Evolutionary conservation across 2,797 vertebrate species (phyloP).

Genomic region (Dallia pectoralis): DNA sequence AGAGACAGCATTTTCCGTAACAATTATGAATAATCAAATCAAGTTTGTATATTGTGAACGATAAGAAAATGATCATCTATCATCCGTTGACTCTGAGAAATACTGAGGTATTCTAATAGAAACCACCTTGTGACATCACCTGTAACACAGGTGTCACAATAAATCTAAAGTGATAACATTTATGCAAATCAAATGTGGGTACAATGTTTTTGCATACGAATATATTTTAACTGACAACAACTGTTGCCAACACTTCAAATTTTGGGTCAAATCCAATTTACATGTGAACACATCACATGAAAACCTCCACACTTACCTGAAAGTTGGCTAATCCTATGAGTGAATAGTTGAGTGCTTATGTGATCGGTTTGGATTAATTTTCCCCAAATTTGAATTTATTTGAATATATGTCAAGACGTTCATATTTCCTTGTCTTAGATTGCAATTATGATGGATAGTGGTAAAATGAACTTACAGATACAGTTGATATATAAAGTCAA

Average conservation of each 20-base stretch:
- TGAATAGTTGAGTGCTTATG: not conserved
- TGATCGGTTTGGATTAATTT: not conserved
- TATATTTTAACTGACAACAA: conserved; percentile 7
- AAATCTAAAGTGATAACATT: conserved; percentile 4
- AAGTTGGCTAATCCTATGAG: not conserved
- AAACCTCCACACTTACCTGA: conserved; percentile 8
- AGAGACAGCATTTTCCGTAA: too few relatives aligned
- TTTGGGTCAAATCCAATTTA: not conserved
- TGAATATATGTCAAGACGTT: not conserved
- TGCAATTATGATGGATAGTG: not conserved
- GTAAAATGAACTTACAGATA: not conserved
- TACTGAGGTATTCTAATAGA: not conserved
- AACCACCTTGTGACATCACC: not conserved
- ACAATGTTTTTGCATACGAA: not conserved
- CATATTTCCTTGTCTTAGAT: not conserved
- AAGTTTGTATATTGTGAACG: not conserved
- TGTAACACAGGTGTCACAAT: not conserved
- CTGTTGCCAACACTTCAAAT: not conserved
- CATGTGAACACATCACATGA: conserved; percentile 7
- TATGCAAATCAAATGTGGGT: not conserved
- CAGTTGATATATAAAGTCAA: too few relatives aligned
- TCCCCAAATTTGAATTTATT: not conserved
- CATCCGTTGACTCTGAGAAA: not conserved
- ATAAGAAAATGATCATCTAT: not conserved
- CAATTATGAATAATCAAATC: too few relatives aligned